These are phyloP conservation scores for Sericinus montela DNA, from an alignment of 2,888 invertebrate species.

Conservation along the genomic window DNA sequence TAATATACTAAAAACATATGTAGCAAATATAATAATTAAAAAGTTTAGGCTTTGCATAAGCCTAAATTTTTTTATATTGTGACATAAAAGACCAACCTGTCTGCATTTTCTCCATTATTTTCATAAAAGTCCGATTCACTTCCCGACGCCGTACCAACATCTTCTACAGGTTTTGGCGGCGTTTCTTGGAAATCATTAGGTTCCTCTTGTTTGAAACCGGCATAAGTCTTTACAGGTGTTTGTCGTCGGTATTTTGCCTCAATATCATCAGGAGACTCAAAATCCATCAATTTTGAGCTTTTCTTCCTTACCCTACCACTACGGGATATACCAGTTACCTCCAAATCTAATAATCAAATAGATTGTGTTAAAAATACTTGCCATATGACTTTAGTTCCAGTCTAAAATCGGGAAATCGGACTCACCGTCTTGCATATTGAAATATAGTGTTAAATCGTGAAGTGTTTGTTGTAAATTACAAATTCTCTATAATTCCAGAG, in stretches of 20 bases:
- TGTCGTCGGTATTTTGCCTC: slow-evolving; percentile 79
- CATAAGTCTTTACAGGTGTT: slow-evolving; percentile 52
- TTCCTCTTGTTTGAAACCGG: slow-evolving; percentile 47
- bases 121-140: slow-evolving; percentile 73
- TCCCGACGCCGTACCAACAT: slow-evolving; percentile 56
- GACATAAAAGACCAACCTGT: slow-evolving; percentile 63
- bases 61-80: too few species aligned
- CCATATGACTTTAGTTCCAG: not conserved
- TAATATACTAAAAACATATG: too few species aligned
- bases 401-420: not conserved
- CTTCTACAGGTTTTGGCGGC: slow-evolving; percentile 41
- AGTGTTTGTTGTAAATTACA: too few species aligned
- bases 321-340: slow-evolving; percentile 92
- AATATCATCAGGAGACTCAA: slow-evolving; percentile 93
- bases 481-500: too few species aligned
- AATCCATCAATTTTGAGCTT: slow-evolving; percentile 95
- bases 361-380: not conserved
- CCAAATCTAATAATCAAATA: slow-evolving; percentile 76
- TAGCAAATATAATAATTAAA: too few species aligned
- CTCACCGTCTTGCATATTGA: slow-evolving; percentile 24
- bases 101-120: slow-evolving; percentile 62
- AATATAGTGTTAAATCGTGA: not conserved
- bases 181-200: slow-evolving; percentile 42
- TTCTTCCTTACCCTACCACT: slow-evolving; percentile 96
- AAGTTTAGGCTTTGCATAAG: too few species aligned